Base-by-base conservation (phyloP, 2,888 invertebrate genomes). In the Slavum lentiscoides region DNA sequence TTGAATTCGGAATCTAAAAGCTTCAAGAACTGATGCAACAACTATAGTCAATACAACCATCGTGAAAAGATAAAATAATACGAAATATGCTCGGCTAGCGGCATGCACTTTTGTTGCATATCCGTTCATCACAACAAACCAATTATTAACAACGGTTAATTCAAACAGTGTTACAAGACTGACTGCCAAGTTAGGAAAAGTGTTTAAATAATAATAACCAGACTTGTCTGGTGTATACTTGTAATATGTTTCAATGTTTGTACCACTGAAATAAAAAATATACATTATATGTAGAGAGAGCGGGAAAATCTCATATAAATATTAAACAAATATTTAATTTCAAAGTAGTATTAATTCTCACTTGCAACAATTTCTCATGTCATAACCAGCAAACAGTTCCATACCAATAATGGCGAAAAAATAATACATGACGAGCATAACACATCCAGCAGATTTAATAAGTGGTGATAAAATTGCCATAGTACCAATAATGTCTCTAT, bases 41-140 rank as follows among this genome's bases (percentile, higher is more conserved):
- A 95, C 94, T 82, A 95, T 94, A 0, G 94, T 95, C 85, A 96
- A 88, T n/a, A 96, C 94, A 82, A 93, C 94, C 95, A 95, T 94
- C 76, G 94, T 95, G 84, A 93, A 92, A 73, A 96, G 88, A 87
- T 95, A 95, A 88, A 95, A 96, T 61, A 90, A 88, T 93, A 95
- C 95, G 86, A 96, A 95, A 86, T 93, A 96, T n/a, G 93, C 87
- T 84, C 95, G 88, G 77, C 92, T 92, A 87, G 92, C 92, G 85
- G 91, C 89, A 73, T 91, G 89, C 0, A 91, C 90, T 23, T 91
- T 92, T 0, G 90, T 88, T 0, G 92, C 92, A 85, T 92, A 93
- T 1, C 92, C 95, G 86, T 95, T 94, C 96, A 96, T 96, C 39
- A 94, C 90, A 82, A 95, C 93, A 85, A 95, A 95, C 96, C 96